phyloP scores from a whole-genome alignment of 2,888 invertebrate genomes.

The Panopea generosa region DNA sequence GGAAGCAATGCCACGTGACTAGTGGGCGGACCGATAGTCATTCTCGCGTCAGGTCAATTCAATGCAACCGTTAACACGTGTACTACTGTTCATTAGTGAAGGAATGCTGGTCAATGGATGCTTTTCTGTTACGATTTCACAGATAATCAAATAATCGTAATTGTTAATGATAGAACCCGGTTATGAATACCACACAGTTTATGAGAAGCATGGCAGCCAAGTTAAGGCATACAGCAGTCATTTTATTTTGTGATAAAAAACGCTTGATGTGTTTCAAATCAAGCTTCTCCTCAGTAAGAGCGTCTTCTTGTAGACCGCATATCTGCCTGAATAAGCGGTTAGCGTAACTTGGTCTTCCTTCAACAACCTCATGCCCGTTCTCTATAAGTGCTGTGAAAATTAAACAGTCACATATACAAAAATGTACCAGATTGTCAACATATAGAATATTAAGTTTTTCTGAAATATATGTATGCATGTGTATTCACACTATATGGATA shows the following conservation, averaged over 20 bases:
- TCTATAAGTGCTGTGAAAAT: slow-evolving; percentile 7
- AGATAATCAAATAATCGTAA: too few relatives aligned
- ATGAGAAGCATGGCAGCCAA: slow-evolving; percentile 28
- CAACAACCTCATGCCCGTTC: not conserved
- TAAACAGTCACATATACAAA: not conserved
- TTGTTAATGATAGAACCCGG: slow-evolving; percentile 49
- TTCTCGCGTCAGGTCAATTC: too few relatives aligned
- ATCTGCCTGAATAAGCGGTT: slow-evolving; percentile 4
- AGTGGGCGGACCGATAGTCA: too few relatives aligned
- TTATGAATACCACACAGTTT: slow-evolving; percentile 40
- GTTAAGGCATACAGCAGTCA: slow-evolving; percentile 17
- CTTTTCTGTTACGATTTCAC: too few relatives aligned
- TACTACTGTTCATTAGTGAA: too few relatives aligned
- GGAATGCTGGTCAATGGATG: too few relatives aligned
- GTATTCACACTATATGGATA: not conserved
- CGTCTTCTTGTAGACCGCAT: slow-evolving; percentile 22
- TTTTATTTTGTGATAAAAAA: slow-evolving; percentile 38
- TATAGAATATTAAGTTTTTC: not conserved
- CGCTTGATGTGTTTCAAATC: slow-evolving; percentile 22
- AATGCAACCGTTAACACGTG: too few relatives aligned
- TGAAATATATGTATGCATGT: not conserved
- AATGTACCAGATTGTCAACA: not conserved
- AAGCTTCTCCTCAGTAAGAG: slow-evolving; percentile 20
- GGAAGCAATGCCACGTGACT: too few relatives aligned
- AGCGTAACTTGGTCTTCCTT: not conserved